Evolutionary conservation across 1,140 invertebrate genomes (phyloP), one percentile per base, ranked within the genome.

Genomic region (Psix sp.): DNA sequence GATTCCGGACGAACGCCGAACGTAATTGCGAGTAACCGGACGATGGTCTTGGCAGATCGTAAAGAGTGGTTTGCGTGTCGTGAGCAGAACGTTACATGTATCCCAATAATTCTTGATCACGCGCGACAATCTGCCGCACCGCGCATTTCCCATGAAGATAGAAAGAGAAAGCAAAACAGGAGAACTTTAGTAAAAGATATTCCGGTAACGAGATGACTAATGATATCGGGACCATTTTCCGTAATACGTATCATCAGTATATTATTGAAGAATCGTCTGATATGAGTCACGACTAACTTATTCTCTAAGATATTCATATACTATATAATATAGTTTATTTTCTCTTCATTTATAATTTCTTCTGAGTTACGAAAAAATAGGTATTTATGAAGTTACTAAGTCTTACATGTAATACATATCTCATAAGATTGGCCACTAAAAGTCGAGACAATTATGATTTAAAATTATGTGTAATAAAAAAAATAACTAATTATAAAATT

Each of bases 41-140:
- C 57, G 76, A 79, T 77, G 66, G 73, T 81, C 80, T 77, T 80
- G 76, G 63, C 79, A 80, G 77, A 68, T 81, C 75, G 66, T 81
- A 81, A 80, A 81, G 77, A 76, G 77, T 66, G 72, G 78, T 79
- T 80, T 78, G 68, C 74, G 52, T 75, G 70, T 67, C 57, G 60
- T 66, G 73, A 75, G 76, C 31, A 39, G 38, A 59, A 38, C 38
- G 52, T 71, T 60, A 62, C 49, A 72, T 45, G 60, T 72, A 73
- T 38, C 39, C 18, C 52, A 59, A 65, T 73, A 73, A 73, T 66
- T 73, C 20, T 60, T 33, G 70, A 73, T 73, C 60, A 73, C 68
- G 60, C 60, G 68, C 68, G 68, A 73, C 68, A 73, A 65, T 73
- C 70, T 54, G 45, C 43, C 36, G 42, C 9, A 24, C 16, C 21